Evolutionary conservation across 2,113 vertebrate genomes (phyloP), one percentile per base, ranked within the genome.

Genomic region (Odontesthes bonariensis): DNA sequence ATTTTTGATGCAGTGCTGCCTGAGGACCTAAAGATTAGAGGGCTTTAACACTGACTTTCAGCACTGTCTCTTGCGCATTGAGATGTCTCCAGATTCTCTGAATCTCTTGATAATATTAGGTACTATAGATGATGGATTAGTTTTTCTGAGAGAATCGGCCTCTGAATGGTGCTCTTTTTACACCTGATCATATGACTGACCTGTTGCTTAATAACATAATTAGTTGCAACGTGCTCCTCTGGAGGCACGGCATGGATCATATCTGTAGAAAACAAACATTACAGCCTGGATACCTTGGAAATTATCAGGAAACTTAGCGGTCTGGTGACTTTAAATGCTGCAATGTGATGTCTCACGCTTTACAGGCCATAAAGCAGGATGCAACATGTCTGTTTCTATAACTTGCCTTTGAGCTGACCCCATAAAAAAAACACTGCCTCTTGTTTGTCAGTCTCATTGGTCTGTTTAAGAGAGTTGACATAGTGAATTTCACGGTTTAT

Each of bases 401-500:
- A 67, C 11, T 58, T 4, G 76, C 57, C 64, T 69, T 53, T 75
- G 62, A 69, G 33, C 64, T 33, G 14, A 31, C 31, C 5, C 17
- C 3, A 19, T 51, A 31, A 23, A 75, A 53, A 33, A 33, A 44
- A 9, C 53, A 56, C 57, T 27, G 62, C 17, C 27, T 1, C 22
- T 23, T 19, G 57, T 85, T 2, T 1, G 2, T 33, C 27, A 60
- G 11, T 59, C 53, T 56, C 53, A 67, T 31, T 32, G n/a, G 40
- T 52, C 55, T 52, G 4, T 69, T 49, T 46, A 23, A 59, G n/a
- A 74, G 46, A 56, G 46, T 73, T 49, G 71, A 72, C 19, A 33
- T 55, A 1, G 53, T 17, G 49, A 73, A 20, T 73, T 75, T 73
- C 32, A 51, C 8, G 55, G 23, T 69, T 82, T 88, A 89, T 89